Evolutionary conservation across 2,113 vertebrate species (phyloP).

Genomic region (Acrocephalus kingi): DNA sequence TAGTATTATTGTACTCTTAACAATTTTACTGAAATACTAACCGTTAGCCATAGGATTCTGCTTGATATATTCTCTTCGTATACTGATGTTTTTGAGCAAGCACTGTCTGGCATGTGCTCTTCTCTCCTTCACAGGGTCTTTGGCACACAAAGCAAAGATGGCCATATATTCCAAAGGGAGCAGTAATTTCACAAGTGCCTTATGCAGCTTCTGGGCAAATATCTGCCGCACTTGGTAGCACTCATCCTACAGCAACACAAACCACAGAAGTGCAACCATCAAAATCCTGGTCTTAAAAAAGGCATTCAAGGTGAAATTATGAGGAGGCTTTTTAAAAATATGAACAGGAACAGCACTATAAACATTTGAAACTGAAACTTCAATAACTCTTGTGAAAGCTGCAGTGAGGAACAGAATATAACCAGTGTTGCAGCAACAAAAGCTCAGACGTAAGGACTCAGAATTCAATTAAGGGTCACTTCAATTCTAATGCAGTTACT

Average conservation of each 20-base stretch:
- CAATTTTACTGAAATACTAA: conserved; percentile 65
- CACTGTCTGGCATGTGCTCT: conserved; percentile 97
- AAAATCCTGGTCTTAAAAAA: background rate
- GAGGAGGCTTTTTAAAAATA: background rate
- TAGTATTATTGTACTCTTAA: background rate
- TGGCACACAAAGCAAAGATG: conserved; percentile 96
- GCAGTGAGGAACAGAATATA: background rate
- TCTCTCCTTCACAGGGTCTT: conserved; percentile 98
- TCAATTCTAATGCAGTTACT: conserved; percentile 67
- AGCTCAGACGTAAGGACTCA: background rate
- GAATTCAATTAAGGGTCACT: background rate
- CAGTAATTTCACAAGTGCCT: conserved; percentile 92
- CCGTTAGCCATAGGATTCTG: conserved; percentile 94
- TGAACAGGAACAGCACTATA: background rate
- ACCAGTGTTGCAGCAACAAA: background rate
- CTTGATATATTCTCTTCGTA: conserved; percentile 97
- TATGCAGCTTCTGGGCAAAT: conserved; percentile 97
- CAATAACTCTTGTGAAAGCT: background rate
- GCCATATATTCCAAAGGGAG: conserved; percentile 98
- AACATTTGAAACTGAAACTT: background rate
- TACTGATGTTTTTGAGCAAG: conserved; percentile 98
- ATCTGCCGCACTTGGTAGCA: conserved; percentile 99
- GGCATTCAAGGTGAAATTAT: background rate
- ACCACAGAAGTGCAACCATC: background rate
- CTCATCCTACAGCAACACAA: conserved; percentile 84